Percentiles rank a stretch among this genome's conserved stretches.
phyloP scores from a whole-genome alignment of 2,797 vertebrate species.

The Protonibea diacanthus region DNA sequence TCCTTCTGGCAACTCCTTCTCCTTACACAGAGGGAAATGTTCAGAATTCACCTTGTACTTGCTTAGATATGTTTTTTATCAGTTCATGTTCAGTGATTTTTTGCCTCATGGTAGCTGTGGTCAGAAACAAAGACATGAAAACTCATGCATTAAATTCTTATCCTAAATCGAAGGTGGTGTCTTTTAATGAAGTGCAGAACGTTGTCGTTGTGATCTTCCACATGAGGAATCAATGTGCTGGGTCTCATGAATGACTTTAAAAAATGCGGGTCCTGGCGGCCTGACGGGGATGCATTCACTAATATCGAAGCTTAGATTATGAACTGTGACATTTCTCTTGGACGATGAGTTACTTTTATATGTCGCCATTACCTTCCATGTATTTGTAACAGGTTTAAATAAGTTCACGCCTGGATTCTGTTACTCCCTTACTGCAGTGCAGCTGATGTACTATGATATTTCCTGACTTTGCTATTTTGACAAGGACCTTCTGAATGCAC shows the following conservation, averaged over 20 bases:
- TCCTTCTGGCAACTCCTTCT: neutral
- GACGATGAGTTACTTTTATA: neutral
- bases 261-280: neutral
- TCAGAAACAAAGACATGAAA: neutral
- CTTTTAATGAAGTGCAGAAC: neutral
- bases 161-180: neutral
- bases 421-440: neutral
- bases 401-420: neutral
- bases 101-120: neutral
- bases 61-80: neutral
- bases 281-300: neutral
- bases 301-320: neutral
- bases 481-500: constrained; percentile 49
- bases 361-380: neutral
- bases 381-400: neutral
- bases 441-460: constrained; percentile 9
- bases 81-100: neutral
- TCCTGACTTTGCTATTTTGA: constrained; percentile 29
- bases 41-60: neutral
- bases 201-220: neutral
- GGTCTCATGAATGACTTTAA: neutral
- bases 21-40: neutral
- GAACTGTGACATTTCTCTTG: neutral
- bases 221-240: neutral
- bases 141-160: neutral